phyloP scores from a whole-genome alignment of 2,113 vertebrate genomes.

The Neolamprologus toae region DNA sequence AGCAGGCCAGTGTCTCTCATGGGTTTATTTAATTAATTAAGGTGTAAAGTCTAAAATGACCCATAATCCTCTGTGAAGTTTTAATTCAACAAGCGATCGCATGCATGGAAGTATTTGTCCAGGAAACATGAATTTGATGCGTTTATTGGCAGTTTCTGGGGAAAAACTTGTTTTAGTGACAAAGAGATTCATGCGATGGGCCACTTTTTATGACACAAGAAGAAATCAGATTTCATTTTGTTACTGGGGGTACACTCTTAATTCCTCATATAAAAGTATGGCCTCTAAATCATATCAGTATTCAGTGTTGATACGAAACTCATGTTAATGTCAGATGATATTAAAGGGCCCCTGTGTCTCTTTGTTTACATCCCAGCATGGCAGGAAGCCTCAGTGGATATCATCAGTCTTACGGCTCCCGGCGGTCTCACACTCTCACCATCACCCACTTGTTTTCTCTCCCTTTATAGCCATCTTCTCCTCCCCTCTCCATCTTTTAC shows the following conservation, averaged over 20 bases:
- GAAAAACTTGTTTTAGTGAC: not conserved
- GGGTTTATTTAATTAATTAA: not conserved
- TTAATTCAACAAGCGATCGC: not conserved
- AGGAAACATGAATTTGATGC: not conserved
- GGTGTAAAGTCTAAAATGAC: not conserved
- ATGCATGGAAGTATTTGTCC: not conserved
- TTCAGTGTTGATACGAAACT: not conserved
- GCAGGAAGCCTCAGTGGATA: not conserved
- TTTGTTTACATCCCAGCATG: conserved; percentile 18
- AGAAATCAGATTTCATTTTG: not conserved
- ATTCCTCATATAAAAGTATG: not conserved
- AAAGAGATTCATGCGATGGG: not conserved
- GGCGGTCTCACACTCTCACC: not conserved
- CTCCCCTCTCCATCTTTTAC: not conserved
- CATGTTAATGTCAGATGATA: conserved; percentile 27
- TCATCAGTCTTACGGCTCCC: conserved; percentile 9
- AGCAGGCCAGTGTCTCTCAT: not conserved
- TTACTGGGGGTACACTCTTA: not conserved
- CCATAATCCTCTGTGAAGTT: not conserved
- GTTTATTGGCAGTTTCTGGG: not conserved
- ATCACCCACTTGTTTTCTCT: not conserved
- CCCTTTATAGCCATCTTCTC: not conserved
- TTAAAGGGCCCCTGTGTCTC: conserved; percentile 24
- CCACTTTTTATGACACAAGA: not conserved
- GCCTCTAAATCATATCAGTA: not conserved